Conservation (phyloP, 2,113 vertebrate genomes). For the Pithys albifrons region DNA sequence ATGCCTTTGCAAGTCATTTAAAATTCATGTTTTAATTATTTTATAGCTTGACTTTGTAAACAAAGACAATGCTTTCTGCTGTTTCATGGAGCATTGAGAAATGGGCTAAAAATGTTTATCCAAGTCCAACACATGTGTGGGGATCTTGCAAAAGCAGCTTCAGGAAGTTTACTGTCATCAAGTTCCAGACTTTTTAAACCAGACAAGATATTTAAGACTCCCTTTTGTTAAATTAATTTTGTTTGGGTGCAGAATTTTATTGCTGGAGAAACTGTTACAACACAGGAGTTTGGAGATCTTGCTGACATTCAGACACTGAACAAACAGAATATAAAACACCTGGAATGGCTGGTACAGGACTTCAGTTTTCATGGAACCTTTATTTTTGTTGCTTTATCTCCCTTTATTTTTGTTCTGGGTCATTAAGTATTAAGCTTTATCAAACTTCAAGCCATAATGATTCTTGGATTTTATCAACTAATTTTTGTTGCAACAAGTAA, state of each 20-base stretch:
- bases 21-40: background rate
- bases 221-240: slow-evolving; percentile 4
- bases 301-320: background rate
- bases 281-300: background rate
- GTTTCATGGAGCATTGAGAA: background rate
- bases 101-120: background rate
- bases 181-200: background rate
- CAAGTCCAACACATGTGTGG: background rate
- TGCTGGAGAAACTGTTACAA: background rate
- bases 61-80: background rate
- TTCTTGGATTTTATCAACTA: background rate
- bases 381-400: background rate
- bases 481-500: background rate
- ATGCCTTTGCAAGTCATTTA: background rate
- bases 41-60: background rate
- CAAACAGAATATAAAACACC: background rate
- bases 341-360: background rate
- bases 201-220: background rate
- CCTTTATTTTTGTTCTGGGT: background rate
- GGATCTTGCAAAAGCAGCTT: background rate
- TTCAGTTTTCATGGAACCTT: background rate
- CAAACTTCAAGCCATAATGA: background rate
- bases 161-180: slow-evolving; percentile 15
- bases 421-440: background rate
- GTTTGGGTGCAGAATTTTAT: background rate